These are phyloP conservation scores for Drosophila oshimai DNA, from an alignment of 1,140 invertebrate species.

Conservation along the genomic window DNA sequence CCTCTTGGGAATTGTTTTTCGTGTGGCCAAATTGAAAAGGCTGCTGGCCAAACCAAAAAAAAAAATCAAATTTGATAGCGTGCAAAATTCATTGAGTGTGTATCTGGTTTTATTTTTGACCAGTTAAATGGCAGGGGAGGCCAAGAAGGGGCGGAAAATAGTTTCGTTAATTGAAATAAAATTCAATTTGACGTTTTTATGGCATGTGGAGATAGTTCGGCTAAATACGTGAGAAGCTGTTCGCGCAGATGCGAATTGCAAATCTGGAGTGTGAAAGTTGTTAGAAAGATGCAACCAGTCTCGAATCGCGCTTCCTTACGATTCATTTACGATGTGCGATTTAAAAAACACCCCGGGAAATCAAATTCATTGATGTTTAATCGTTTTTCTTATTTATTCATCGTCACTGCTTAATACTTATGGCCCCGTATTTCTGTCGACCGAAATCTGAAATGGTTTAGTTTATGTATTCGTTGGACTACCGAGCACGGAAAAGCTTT, in stretches of 20 bases:
- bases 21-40: constrained; percentile 30
- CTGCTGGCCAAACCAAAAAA: constrained; percentile 7
- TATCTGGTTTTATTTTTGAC: constrained; percentile 33
- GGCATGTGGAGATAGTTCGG: constrained; percentile 67
- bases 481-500: not conserved
- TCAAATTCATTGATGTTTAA: constrained; percentile 7
- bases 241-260: constrained; percentile 16
- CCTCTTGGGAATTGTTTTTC: constrained; percentile 9
- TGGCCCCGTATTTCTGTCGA: not conserved
- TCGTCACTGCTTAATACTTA: constrained; percentile 6
- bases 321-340: constrained; percentile 40
- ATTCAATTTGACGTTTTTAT: constrained; percentile 78
- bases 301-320: not conserved
- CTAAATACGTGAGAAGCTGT: constrained; percentile 67
- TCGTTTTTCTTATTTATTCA: constrained; percentile 21
- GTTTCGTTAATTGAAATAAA: constrained; percentile 78
- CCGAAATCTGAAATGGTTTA: not conserved
- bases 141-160: constrained; percentile 42
- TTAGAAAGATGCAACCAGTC: constrained; percentile 58
- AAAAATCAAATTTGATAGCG: constrained; percentile 38
- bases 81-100: constrained; percentile 51
- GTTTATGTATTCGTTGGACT: not conserved
- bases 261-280: constrained; percentile 58
- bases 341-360: constrained; percentile 2
- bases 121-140: constrained; percentile 4